Conservation (phyloP, 2,797 vertebrate species). For the Agapornis canus region DNA sequence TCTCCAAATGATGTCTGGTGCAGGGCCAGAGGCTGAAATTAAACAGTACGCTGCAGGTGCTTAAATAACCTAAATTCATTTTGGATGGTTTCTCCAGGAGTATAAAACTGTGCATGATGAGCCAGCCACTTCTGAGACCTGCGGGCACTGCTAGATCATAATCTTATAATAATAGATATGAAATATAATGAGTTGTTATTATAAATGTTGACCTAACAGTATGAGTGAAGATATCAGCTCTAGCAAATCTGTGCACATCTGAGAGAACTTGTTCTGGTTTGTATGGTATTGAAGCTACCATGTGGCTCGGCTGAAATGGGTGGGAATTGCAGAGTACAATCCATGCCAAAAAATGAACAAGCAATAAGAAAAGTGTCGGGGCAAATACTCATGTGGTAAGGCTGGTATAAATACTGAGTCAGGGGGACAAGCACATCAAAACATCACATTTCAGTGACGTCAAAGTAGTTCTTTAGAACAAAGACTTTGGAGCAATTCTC, state of each 20-base stretch:
- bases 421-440: neutral
- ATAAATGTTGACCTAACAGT: constrained; percentile 21
- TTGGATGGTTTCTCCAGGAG: constrained; percentile 26
- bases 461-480: neutral
- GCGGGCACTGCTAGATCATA: neutral
- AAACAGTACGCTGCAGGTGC: constrained; percentile 9
- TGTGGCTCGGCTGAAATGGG: neutral
- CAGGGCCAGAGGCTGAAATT: constrained; percentile 58
- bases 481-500: neutral
- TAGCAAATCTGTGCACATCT: neutral
- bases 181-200: constrained; percentile 16
- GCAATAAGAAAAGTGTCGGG: neutral
- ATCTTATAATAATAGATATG: constrained; percentile 19
- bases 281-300: neutral
- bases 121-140: constrained; percentile 16
- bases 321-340: neutral
- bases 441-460: neutral
- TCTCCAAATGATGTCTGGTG: constrained; percentile 37
- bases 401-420: neutral
- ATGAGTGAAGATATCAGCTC: neutral
- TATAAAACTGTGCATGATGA: constrained; percentile 21
- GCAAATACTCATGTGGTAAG: neutral
- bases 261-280: neutral
- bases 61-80: constrained; percentile 45
- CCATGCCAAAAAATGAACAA: neutral